Evolutionary conservation across 2,113 vertebrate species (phyloP), one percentile per base, ranked within the genome.

Genomic region (Odontesthes bonariensis): DNA sequence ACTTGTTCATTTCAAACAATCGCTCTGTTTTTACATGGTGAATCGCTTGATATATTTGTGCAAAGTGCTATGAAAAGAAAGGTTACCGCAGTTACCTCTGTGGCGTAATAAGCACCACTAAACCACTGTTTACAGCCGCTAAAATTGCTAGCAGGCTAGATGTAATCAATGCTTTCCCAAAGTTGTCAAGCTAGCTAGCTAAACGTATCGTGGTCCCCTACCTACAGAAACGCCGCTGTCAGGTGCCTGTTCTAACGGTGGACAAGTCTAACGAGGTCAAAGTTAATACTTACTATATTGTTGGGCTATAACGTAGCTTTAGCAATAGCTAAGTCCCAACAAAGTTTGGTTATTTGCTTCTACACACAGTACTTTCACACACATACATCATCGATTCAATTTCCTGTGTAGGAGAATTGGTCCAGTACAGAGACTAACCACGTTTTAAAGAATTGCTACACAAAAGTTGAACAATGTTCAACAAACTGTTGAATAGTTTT

Each of bases 41-140:
- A 6, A 7, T 19, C 1, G 2, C 3, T 1, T 32, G 13, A 5
- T 6, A 16, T 8, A 4, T 8, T 9, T 31, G 8, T 10, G 0
- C 1, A 9, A 7, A 19, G 31, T 10, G 0, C 1, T 0, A 1
- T 10, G 12, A 1, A 40, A 16, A 46, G 20, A 20, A 33, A 44
- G 55, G 53, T 76, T 49, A 13, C 12, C 9, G 49, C 11, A 19
- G 66, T 19, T 9, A n/a, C 32, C 9, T 80, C 2, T 52, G 17
- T 44, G 3, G 14, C 6, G 7, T 22, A 42, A 40, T 59, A 40
- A 69, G 53, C 53, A 33, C 38, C 31, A n/a, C 17, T 54, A 27
- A 72, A 46, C 42, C 12, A 33, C 49, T 83, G 77, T 85, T 86
- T 75, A 88, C 46, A 53, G 62, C 13, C 46, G 71, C 76, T 77